Evolutionary conservation across 2,888 invertebrate genomes (phyloP), one percentile per base, ranked within the genome.

Genomic region (Micoletzkya japonica): DNA sequence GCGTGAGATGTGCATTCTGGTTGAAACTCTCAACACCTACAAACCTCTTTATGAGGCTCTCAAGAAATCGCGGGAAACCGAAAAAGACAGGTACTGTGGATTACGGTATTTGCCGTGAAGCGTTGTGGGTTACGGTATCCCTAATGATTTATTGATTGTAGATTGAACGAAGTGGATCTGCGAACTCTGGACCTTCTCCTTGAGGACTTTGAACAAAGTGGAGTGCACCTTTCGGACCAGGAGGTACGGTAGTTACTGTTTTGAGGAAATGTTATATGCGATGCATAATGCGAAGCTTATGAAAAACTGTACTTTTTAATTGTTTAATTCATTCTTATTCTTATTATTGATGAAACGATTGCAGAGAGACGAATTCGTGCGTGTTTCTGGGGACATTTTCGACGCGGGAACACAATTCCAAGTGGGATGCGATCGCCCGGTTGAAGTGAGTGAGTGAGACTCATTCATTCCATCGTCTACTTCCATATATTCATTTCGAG

Each of bases 201-300:
- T 6, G 93, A 94, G 86, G 97, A 98, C 87, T 98, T 98, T 87
- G 95, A 98, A 86, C 95, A 95, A 86, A 92, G 93, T 85, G 98
- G 97, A 2, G 97, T 99, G 73, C 96, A 98, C 86, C 88, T 98
- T 72, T 90, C 91, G 10, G 92, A 93, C 74, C 87, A 88, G 0
- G 90, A 91, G 56, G 88, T 94, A 28, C 39, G 39, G 7, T 39
- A 39, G 39, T 39, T 39, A 17, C 17, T 6, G 39, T 39, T 6
- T 10, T 39, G 39, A 39, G 39, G 7, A 39, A 39, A 39, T 6
- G 17, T 10, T 6, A 39, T 10, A 17, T 39, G 39, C 7, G 39
- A 39, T 17, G 39, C 6, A 17, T 10, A 39, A 39, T 17, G 39
- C 6, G 39, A 39, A 39, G 7, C 17, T 34, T 6, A 34, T 4